These are phyloP conservation scores for Nasonovia ribisnigri DNA, from an alignment of 2,888 invertebrate genomes.

Conservation along the genomic window DNA sequence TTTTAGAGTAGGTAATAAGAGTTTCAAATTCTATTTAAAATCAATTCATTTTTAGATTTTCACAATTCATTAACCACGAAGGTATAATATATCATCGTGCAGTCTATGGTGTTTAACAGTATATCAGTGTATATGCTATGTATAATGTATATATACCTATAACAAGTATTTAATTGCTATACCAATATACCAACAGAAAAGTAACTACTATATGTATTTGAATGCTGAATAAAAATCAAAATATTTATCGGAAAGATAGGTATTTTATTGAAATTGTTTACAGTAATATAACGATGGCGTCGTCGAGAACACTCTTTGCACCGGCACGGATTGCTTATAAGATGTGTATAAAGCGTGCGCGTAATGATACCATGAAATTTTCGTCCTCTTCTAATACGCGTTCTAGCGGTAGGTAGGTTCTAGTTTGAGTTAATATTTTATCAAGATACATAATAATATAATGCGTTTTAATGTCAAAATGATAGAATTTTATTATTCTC, in stretches of 20 bases:
- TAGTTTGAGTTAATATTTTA: background rate
- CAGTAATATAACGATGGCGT: background rate
- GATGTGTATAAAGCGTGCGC: background rate
- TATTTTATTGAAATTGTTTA: background rate
- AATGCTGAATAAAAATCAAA: background rate
- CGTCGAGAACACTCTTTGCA: background rate
- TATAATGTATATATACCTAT: too few species aligned
- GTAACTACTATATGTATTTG: background rate
- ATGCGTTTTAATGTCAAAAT: background rate
- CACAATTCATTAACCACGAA: background rate
- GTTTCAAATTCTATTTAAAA: background rate
- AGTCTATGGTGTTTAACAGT: background rate
- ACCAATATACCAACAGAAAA: background rate
- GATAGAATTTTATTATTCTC: slow-evolving; percentile 7
- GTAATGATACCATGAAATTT: background rate
- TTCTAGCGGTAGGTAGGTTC: background rate
- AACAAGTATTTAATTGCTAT: background rate
- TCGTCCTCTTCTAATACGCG: background rate
- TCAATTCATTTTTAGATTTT: background rate
- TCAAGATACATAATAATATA: background rate
- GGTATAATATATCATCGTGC: background rate
- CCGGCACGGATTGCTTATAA: background rate
- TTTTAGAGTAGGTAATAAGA: background rate
- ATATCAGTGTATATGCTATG: background rate
- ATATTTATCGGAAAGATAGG: background rate